Conservation (phyloP, 2,113 vertebrate genomes). For the Theristicus caerulescens region DNA sequence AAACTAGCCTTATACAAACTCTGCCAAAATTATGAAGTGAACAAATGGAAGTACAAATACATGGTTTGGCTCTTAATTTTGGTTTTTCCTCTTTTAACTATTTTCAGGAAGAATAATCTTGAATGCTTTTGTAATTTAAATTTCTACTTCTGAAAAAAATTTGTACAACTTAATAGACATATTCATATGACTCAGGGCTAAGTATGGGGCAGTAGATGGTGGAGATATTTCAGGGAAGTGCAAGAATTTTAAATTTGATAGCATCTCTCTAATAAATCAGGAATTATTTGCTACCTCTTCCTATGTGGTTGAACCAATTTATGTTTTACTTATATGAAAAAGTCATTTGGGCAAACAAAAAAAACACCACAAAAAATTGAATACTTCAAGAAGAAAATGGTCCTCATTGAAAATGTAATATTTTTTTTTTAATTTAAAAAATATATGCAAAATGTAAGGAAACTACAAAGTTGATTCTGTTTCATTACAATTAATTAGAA, state of each 20-base stretch:
- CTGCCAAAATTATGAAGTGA: background rate
- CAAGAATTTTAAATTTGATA: background rate
- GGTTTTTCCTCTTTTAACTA: background rate
- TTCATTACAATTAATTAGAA: background rate
- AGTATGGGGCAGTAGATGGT: background rate
- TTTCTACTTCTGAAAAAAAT: background rate
- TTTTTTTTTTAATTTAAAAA: background rate
- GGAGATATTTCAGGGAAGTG: background rate
- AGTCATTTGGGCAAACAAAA: background rate
- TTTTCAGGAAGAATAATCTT: background rate
- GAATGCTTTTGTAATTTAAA: background rate
- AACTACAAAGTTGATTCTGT: background rate
- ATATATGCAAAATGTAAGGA: background rate
- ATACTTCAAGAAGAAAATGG: background rate
- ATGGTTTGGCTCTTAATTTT: background rate
- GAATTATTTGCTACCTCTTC: background rate
- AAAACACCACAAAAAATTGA: background rate
- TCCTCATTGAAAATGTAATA: background rate
- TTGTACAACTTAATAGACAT: rapidly evolving
- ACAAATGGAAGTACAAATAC: background rate
- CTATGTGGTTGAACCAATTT: background rate
- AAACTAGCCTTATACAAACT: background rate
- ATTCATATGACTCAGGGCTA: background rate
- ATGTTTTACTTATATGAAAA: background rate
- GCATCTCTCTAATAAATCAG: background rate